Evolutionary conservation across 2,888 invertebrate genomes (phyloP).

Genomic region (Congeria kusceri): DNA sequence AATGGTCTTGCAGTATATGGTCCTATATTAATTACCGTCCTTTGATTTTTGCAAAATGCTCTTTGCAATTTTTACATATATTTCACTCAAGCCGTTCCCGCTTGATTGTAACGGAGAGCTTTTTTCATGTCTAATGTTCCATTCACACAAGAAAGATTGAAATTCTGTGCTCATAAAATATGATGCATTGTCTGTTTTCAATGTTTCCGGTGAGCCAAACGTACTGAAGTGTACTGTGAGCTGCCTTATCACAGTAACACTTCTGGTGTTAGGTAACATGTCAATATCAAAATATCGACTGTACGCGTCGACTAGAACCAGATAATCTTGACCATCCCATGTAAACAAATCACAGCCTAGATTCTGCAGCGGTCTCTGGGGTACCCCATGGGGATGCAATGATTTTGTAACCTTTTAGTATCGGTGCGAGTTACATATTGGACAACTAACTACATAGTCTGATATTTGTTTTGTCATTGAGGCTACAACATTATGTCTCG

Average conservation of each 20-base stretch:
- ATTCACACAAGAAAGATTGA: neutral
- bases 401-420: constrained; percentile 39
- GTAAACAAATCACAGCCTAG: constrained; percentile 59
- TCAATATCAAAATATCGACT: constrained; percentile 60
- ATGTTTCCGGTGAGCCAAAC: constrained; percentile 17
- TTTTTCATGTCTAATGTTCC: neutral
- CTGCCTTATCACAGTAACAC: constrained; percentile 47
- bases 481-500: constrained; percentile 42
- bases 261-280: constrained; percentile 28
- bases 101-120: neutral
- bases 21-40: neutral
- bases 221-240: constrained; percentile 55
- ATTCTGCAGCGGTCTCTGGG: constrained; percentile 61
- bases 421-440: constrained; percentile 27
- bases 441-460: constrained; percentile 41
- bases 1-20: neutral
- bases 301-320: neutral
- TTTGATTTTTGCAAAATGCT: constrained; percentile 5
- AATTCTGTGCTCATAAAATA: neutral
- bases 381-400: constrained; percentile 43
- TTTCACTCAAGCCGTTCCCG: constrained; percentile 12
- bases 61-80: constrained; percentile 6
- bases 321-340: neutral
- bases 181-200: constrained; percentile 11
- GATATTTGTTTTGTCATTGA: constrained; percentile 46